These are phyloP conservation scores for Ramphastos sulfuratus DNA, from an alignment of 2,113 vertebrate genomes.

Conservation along the genomic window DNA sequence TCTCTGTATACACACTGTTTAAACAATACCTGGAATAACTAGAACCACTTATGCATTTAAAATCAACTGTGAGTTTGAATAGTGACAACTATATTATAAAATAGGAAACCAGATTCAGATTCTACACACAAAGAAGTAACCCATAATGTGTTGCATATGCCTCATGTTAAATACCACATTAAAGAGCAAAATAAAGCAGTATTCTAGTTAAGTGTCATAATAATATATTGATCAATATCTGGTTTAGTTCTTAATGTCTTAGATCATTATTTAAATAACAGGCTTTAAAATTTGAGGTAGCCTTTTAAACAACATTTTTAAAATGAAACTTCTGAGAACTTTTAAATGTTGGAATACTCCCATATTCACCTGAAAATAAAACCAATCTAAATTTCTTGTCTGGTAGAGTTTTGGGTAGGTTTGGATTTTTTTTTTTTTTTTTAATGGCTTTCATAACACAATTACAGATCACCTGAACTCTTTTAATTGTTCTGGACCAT, in stretches of 20 bases:
- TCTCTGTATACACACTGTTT: background rate
- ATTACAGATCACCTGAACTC: background rate
- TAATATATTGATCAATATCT: background rate
- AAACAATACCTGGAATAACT: background rate
- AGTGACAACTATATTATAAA: background rate
- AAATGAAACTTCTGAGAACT: background rate
- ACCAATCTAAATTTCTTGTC: background rate
- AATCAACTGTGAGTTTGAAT: background rate
- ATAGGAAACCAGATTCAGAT: background rate
- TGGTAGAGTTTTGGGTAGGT: rapidly evolving
- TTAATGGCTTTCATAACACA: background rate
- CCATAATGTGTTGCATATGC: background rate
- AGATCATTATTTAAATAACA: background rate
- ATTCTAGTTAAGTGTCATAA: background rate
- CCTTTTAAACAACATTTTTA: background rate
- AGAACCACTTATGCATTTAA: background rate
- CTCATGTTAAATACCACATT: background rate
- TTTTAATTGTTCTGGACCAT: background rate
- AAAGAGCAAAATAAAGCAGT: background rate
- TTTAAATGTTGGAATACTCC: background rate
- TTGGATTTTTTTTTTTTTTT: background rate
- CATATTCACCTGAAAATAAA: background rate
- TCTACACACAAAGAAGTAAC: background rate
- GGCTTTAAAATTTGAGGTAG: background rate
- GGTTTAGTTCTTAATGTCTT: background rate